Evolutionary conservation across 1,140 invertebrate genomes (phyloP), one percentile per base, ranked within the genome.

Genomic region (Doryteuthis pealeii): DNA sequence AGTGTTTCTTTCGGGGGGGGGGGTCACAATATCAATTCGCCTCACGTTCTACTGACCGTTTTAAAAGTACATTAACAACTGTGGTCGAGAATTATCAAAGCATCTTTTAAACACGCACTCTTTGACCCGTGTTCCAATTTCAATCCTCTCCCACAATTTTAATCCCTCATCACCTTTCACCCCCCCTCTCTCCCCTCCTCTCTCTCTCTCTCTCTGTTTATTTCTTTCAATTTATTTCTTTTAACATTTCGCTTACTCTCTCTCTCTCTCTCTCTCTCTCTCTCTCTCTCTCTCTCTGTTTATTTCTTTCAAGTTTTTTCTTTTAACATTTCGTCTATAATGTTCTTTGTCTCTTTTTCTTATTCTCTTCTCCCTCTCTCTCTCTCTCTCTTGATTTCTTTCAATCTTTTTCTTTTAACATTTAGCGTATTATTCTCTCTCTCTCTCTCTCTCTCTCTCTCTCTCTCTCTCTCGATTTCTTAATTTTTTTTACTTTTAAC

Each of bases 331-430:
- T 49, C 45, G 8, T 49, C 45, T 49, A 10, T 18, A 8, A 8
- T 18, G 8, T 49, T 18, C 18, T 49, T 45, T 54, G n/a, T 35
- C 3, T 33, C 15, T 2, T 28, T 30, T 26, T 14, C 35, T 26
- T 15, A 1, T 68, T 28, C 33, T 33, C 0, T 5, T 30, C 54
- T 70, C 58, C 22, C 28, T 43, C 33, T 76, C 40, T 31, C 31
- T 30, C 2, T 26, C 8, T 14, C 28, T 26, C 28, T 15, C 22
- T 32, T 75, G 65, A 32, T 78, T 28, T 30, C 69, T 72, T 2
- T 73, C 68, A 26, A 75, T 75, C 70, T 80, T 78, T 69, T 77
- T 77, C 30, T 77, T 76, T 49, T 78, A 77, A 15, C 74, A 70
- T 65, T 77, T 80, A 69, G 30, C 8, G 43, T 18, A 35, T 5